These are phyloP conservation scores for Labrus mixtus DNA, from an alignment of 2,113 vertebrate species.

Conservation along the genomic window DNA sequence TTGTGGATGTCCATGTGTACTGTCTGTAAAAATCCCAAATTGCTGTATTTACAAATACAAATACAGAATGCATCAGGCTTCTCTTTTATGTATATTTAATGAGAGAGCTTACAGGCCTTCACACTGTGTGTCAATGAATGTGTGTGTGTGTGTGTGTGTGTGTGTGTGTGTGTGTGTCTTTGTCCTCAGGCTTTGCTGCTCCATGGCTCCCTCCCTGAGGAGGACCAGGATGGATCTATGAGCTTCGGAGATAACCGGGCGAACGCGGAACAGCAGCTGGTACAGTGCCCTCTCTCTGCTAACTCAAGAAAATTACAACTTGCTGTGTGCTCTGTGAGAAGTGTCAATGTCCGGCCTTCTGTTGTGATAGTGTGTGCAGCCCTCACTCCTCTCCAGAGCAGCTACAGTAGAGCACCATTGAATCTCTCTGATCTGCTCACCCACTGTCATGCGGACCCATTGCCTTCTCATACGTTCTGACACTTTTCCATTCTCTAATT, in stretches of 20 bases:
- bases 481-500: slow-evolving; percentile 68
- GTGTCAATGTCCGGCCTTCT: slow-evolving; percentile 60
- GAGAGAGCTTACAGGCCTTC: not conserved
- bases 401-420: slow-evolving; percentile 41
- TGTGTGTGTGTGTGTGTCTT: slow-evolving; percentile 14
- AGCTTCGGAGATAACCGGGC: slow-evolving; percentile 87
- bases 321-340: slow-evolving; percentile 41
- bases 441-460: slow-evolving; percentile 38
- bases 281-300: slow-evolving; percentile 71
- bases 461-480: slow-evolving; percentile 54
- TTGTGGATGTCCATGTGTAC: not conserved
- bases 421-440: slow-evolving; percentile 69
- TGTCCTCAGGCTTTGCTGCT: slow-evolving; percentile 90
- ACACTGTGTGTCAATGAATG: not conserved
- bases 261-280: slow-evolving; percentile 93
- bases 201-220: slow-evolving; percentile 93
- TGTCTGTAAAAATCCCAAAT: slow-evolving; percentile 7
- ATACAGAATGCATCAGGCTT: not conserved
- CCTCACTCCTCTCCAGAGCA: slow-evolving; percentile 31
- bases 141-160: not conserved
- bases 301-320: slow-evolving; percentile 42
- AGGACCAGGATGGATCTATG: slow-evolving; percentile 90
- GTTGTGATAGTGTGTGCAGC: slow-evolving; percentile 52
- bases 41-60: slow-evolving; percentile 16
- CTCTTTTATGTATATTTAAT: not conserved